Evolutionary conservation across 2,888 invertebrate genomes (phyloP).

Genomic region (Labia minor): DNA sequence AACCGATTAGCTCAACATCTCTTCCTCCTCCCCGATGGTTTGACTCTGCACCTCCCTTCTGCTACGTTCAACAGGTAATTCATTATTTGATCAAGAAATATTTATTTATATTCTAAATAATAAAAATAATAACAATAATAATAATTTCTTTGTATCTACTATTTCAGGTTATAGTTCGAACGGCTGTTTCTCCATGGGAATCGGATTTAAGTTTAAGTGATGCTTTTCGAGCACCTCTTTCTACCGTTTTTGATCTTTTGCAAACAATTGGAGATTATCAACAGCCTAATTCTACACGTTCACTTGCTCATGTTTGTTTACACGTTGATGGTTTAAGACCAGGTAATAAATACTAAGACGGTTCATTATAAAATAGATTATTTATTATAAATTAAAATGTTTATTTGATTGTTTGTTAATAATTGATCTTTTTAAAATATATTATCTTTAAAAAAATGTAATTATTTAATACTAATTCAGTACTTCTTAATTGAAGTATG

Average conservation of each 20-base stretch:
- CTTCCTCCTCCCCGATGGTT: conserved; percentile 17
- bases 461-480: too few species aligned
- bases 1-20: not conserved
- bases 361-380: too few species aligned
- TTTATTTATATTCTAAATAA: not conserved
- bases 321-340: conserved; percentile 51
- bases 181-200: conserved; percentile 80
- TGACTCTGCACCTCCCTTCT: conserved; percentile 36
- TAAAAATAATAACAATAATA: conserved; percentile 8
- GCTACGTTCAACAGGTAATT: conserved; percentile 39
- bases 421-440: too few species aligned
- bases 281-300: conserved; percentile 33
- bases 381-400: too few species aligned
- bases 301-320: conserved; percentile 70
- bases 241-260: conserved; percentile 77
- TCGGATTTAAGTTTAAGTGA: conserved; percentile 71
- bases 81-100: not conserved
- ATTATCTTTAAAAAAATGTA: too few species aligned
- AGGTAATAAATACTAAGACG: not conserved
- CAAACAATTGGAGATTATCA: conserved; percentile 79
- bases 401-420: too few species aligned
- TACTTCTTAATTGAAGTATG: too few species aligned
- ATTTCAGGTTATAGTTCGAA: conserved; percentile 39
- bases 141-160: conserved; percentile 21
- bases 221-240: conserved; percentile 82